Percentiles rank a stretch among this genome's conserved stretches.
phyloP scores from a whole-genome alignment of 2,888 invertebrate genomes.

The Synergus laeviventris region DNA sequence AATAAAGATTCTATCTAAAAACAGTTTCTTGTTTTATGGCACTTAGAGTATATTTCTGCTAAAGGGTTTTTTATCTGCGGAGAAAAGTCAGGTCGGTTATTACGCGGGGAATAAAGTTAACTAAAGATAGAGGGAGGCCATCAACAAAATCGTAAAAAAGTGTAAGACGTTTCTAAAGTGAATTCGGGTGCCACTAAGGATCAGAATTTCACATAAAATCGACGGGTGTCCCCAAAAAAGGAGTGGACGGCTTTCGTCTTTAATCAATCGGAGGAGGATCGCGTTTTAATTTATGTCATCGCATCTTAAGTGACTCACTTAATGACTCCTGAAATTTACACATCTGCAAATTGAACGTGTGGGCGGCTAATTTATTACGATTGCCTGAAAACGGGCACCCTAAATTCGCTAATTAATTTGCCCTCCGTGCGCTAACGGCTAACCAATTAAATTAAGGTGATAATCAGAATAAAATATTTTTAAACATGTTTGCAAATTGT shows the following conservation, averaged over 20 bases:
- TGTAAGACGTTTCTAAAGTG: conserved; percentile 5
- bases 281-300: conserved; percentile 63
- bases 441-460: conserved; percentile 28
- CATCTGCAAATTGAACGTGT: conserved; percentile 52
- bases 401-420: conserved; percentile 37
- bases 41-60: not conserved
- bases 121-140: not conserved
- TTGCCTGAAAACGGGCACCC: conserved; percentile 25
- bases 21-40: not conserved
- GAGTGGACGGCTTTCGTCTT: conserved; percentile 41
- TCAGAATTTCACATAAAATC: conserved; percentile 9
- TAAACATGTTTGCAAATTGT: conserved; percentile 32
- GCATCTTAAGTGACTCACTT: conserved; percentile 61
- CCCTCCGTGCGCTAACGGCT: conserved; percentile 35
- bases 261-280: conserved; percentile 54
- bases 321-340: conserved; percentile 51
- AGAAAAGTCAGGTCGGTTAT: conserved; percentile 18
- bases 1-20: conserved; percentile 9
- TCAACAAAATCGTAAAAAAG: conserved; percentile 14
- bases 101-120: conserved; percentile 16
- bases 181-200: not conserved
- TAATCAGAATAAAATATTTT: conserved; percentile 29
- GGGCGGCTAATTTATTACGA: conserved; percentile 33
- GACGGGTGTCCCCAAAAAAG: conserved; percentile 29
- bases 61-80: not conserved